Conservation (phyloP, 2,888 invertebrate genomes). For the Tetropium fuscum region DNA sequence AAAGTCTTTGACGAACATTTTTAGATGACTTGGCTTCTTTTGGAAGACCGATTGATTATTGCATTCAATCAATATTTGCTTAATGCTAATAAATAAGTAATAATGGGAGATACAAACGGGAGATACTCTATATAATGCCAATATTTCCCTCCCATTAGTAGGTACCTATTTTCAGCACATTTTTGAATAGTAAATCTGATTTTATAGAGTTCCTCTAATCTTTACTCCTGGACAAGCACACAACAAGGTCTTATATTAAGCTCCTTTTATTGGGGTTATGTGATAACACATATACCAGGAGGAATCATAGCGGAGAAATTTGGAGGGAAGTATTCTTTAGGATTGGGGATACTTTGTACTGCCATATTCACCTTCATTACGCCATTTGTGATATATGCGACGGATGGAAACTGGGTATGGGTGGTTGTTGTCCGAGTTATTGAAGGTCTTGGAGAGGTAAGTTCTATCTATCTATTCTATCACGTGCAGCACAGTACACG, state of each 20-base stretch:
- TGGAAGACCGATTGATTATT: too few species aligned
- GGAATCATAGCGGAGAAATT: conserved; percentile 83
- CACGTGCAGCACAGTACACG: too few species aligned
- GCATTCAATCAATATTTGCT: too few species aligned
- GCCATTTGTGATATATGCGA: conserved; percentile 74
- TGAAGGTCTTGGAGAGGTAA: conserved; percentile 85
- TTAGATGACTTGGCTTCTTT: too few species aligned
- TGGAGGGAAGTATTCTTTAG: conserved; percentile 87
- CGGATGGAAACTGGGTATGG: conserved; percentile 76
- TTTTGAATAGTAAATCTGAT: not conserved
- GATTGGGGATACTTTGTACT: conserved; percentile 84
- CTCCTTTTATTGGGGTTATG: conserved; percentile 89
- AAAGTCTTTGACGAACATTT: too few species aligned
- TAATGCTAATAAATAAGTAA: too few species aligned
- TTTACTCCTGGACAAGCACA: conserved; percentile 72
- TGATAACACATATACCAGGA: conserved; percentile 85
- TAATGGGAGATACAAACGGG: too few species aligned
- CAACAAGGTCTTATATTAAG: conserved; percentile 83
- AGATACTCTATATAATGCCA: too few species aligned
- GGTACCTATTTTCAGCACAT: not conserved
- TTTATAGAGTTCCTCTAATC: conserved; percentile 33
- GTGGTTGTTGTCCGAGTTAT: conserved; percentile 79
- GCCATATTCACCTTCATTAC: conserved; percentile 87
- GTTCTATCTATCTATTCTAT: too few species aligned
- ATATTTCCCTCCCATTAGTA: too few species aligned